A percentile compares a stretch with the other conserved stretches of the same genome.
phyloP scores from a whole-genome alignment of 2,888 invertebrate genomes.

The Chrysotoxum bicinctum region DNA sequence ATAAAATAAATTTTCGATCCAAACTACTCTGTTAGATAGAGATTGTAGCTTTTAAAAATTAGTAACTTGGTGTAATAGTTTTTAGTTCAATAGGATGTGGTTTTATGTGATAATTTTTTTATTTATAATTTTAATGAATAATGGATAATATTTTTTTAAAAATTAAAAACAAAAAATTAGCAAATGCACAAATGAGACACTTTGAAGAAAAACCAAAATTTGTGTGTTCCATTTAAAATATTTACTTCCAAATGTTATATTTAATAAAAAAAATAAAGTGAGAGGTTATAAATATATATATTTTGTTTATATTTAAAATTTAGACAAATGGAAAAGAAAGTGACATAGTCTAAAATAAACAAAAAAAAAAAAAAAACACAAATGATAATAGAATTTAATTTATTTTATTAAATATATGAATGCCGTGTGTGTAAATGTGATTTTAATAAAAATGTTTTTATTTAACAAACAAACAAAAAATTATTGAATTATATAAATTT shows the following conservation, averaged over 20 bases:
- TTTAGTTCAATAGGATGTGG: not conserved
- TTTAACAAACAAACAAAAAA: slow-evolving; percentile 19
- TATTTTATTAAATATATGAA: slow-evolving; percentile 29
- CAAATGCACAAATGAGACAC: slow-evolving; percentile 41
- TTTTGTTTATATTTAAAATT: slow-evolving; percentile 7
- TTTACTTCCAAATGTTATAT: not conserved
- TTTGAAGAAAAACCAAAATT: not conserved
- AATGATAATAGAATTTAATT: not conserved
- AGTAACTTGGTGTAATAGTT: not conserved
- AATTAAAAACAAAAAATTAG: slow-evolving; percentile 15
- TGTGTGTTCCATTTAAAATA: slow-evolving; percentile 19
- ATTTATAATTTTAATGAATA: not conserved
- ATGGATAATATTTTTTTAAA: not conserved
- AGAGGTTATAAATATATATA: not conserved
- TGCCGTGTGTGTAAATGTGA: slow-evolving; percentile 77
- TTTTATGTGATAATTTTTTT: not conserved
- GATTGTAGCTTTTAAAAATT: not conserved
- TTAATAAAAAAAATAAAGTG: not conserved
- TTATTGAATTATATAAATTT: not conserved
- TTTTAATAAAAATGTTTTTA: slow-evolving; percentile 33
- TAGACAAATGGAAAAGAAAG: not conserved
- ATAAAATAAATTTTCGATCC: slow-evolving; percentile 22
- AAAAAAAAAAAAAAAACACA: not conserved
- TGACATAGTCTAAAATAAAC: not conserved
- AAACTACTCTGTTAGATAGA: slow-evolving; percentile 15